Conservation (phyloP, 2,797 vertebrate genomes). For the Sebastes nivosus region DNA sequence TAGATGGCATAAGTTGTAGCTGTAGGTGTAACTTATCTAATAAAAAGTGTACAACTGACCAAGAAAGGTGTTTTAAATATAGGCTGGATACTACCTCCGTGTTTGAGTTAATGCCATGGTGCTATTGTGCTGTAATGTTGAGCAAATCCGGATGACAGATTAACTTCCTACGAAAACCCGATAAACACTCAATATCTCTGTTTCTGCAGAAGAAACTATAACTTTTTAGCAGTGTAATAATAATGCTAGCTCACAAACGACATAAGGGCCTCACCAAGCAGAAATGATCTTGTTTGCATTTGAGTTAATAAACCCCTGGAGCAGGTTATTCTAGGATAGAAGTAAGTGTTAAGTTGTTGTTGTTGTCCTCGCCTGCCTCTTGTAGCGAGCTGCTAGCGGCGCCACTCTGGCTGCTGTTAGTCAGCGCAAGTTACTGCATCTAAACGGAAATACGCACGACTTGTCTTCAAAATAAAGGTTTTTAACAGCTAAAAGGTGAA, state of each 20-base stretch:
- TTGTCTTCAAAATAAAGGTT: slow-evolving; percentile 19
- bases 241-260: neutral
- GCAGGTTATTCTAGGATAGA: neutral
- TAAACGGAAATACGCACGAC: neutral
- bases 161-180: neutral
- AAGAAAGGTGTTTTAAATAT: neutral
- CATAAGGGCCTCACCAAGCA: neutral
- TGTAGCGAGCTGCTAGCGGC: slow-evolving; percentile 54
- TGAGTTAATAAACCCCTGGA: neutral
- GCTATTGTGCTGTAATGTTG: neutral
- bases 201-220: neutral
- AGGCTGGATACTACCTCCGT: neutral
- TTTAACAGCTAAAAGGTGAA: too few species aligned
- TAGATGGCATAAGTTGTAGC: neutral
- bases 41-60: neutral
- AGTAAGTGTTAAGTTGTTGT: neutral
- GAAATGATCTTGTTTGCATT: fast-evolving
- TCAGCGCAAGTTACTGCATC: neutral
- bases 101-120: neutral
- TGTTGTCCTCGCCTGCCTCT: neutral
- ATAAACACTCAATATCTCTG: too few species aligned
- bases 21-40: neutral
- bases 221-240: neutral
- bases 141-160: neutral
- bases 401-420: slow-evolving; percentile 60